Percentiles rank a stretch among this genome's conserved stretches.
Evolutionary conservation across 2,888 invertebrate genomes (phyloP).

Genomic region (Clistopyga incitator): DNA sequence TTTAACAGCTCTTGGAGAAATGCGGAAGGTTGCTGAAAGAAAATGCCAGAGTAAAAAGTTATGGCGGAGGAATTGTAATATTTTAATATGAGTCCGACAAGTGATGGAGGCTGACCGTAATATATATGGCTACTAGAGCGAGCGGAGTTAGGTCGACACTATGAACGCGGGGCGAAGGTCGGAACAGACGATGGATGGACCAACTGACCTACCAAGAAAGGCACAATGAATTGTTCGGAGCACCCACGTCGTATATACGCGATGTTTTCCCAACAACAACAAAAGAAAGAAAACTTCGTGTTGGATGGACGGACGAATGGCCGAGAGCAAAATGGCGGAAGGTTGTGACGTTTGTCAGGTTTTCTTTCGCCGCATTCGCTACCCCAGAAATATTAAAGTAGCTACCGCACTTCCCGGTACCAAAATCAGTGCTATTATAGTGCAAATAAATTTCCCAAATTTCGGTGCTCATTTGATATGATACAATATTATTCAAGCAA

Average conservation of each 20-base stretch:
- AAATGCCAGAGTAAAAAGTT: conserved; percentile 6
- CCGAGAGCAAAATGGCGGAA: background rate
- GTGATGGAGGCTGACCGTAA: conserved; percentile 11
- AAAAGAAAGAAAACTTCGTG: conserved; percentile 5
- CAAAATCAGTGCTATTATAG: background rate
- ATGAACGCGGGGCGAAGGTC: background rate
- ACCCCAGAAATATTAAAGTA: background rate
- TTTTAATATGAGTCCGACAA: conserved; percentile 19
- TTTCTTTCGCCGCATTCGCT: too few relatives aligned
- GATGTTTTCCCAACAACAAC: background rate
- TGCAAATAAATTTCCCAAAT: background rate
- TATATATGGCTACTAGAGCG: conserved; percentile 2
- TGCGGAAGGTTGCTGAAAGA: background rate
- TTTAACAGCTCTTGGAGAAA: background rate
- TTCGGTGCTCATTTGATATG: too few relatives aligned
- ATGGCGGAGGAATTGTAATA: conserved; percentile 3
- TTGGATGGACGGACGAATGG: background rate
- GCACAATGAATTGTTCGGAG: conserved; percentile 6
- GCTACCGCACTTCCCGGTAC: background rate
- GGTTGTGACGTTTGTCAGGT: background rate
- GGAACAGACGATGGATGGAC: conserved; percentile 18
- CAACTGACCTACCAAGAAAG: conserved; percentile 6
- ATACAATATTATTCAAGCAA: too few relatives aligned
- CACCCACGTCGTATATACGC: background rate
- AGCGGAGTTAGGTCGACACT: background rate